Conservation (phyloP, 2,797 vertebrate genomes). For the Todus mexicanus region DNA sequence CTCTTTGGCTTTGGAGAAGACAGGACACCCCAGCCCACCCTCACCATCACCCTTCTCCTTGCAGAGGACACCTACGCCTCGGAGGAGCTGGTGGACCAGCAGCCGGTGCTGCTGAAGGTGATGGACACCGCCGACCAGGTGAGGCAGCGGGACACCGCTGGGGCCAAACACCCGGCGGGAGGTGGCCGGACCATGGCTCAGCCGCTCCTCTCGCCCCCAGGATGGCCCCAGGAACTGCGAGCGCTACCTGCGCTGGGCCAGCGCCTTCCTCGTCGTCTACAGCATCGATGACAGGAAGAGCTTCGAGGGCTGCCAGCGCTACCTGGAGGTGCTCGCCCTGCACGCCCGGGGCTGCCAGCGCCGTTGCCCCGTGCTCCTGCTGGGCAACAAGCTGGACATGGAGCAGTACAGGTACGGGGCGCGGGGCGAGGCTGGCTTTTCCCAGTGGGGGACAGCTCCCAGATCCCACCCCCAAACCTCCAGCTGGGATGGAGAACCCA, state of each 20-base stretch:
- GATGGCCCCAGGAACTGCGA: constrained; percentile 85
- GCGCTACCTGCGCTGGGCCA: constrained; percentile 90
- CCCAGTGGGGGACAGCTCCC: not conserved
- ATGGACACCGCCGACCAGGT: constrained; percentile 95
- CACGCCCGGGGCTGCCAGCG: constrained; percentile 77
- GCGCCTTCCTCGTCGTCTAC: constrained; percentile 88
- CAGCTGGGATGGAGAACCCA: not conserved
- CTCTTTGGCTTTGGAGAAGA: not conserved
- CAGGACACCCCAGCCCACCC: not conserved
- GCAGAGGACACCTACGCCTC: constrained; percentile 90
- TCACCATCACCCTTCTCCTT: constrained; percentile 11
- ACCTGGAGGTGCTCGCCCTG: constrained; percentile 80
- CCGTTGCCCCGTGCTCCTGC: constrained; percentile 78
- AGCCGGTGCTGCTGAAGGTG: constrained; percentile 84
- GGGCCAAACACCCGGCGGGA: fast-evolving
- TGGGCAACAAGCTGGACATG: constrained; percentile 96
- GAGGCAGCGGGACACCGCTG: not conserved
- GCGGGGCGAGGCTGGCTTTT: not conserved
- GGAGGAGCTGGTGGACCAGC: constrained; percentile 89
- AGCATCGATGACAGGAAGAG: constrained; percentile 84
- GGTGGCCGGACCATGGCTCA: not conserved
- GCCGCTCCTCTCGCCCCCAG: constrained; percentile 54
- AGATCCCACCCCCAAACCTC: not conserved
- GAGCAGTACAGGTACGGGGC: constrained; percentile 85
- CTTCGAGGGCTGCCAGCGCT: constrained; percentile 82